Evolutionary conservation across 1,140 invertebrate genomes (phyloP), one percentile per base, ranked within the genome.

Genomic region (Lethrus apterus): DNA sequence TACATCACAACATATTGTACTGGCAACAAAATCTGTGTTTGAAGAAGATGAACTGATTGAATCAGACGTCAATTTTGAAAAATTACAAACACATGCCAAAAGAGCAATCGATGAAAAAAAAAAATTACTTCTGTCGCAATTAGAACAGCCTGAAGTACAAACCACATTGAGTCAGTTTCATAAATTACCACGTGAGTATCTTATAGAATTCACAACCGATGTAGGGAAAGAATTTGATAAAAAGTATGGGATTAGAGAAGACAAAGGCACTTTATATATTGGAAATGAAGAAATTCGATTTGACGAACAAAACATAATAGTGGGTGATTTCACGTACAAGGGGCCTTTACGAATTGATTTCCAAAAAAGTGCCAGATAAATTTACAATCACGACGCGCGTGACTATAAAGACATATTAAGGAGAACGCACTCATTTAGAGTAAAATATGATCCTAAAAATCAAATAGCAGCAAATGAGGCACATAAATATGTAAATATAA

Each of bases 331-430:
- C 15, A 15, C 10, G n/a, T 45, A 35, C 45, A 34, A 23, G 32
- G 48, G 48, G 41, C 29, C 17, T 45, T 33, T 49, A 49, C 35
- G 47, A 49, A 44, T 45, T 49, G 9, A 18, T 49, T 19, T 49
- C 45, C 17, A 50, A 45, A 38, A 50, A 50, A 26, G 10, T 45
- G 10, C 48, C 48, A 10, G 2, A n/a, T 14, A n/a, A 19, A 13
- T 50, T 24, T 24, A 43, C 41, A 1, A 46, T 17, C 14, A 50
- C 3, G 48, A 50, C 26, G 9, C 18, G 21, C 29, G 36, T 11
- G 10, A 38, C 21, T 38, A 38, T 21, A 24, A 11, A 26, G 14
- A 42, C 11, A 24, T 42, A 14, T 13, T 23, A 26, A 4, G 11
- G 14, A 26, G 15, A 26, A 42, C 24, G 9, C 24, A 42, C 21